phyloP scores from a whole-genome alignment of 2,113 vertebrate genomes.

The Thamnaconus septentrionalis region DNA sequence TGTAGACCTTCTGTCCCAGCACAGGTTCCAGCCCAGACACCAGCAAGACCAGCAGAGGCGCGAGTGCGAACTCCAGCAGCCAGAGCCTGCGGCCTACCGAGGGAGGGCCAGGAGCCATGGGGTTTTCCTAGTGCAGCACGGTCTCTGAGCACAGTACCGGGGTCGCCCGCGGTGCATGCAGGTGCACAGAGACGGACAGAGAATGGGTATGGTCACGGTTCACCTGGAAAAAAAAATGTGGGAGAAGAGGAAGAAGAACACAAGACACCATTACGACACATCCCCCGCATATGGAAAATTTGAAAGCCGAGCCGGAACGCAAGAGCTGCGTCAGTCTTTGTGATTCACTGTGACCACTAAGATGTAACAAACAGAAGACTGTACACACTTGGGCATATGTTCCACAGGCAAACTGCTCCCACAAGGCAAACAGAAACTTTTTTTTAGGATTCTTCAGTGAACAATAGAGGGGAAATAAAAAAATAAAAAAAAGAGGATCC shows the following conservation, averaged over 20 bases:
- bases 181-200: constrained; percentile 43
- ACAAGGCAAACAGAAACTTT: constrained; percentile 6
- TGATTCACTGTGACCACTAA: neutral
- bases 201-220: constrained; percentile 52
- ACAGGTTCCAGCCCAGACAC: constrained; percentile 71
- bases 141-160: constrained; percentile 52
- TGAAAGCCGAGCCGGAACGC: neutral
- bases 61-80: constrained; percentile 70
- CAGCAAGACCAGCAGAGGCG: constrained; percentile 78
- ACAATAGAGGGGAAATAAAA: neutral
- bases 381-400: neutral
- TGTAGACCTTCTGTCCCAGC: constrained; percentile 82
- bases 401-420: constrained; percentile 3
- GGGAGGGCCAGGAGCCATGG: constrained; percentile 64
- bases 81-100: constrained; percentile 63
- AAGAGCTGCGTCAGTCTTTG: neutral
- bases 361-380: constrained; percentile 4
- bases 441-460: neutral
- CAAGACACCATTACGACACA: neutral
- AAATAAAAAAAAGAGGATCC: neutral
- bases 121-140: constrained; percentile 55
- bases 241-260: neutral
- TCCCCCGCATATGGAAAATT: neutral
- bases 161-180: constrained; percentile 58
- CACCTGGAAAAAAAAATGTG: constrained; percentile 39